These are phyloP conservation scores for Riparia riparia DNA, from an alignment of 2,113 vertebrate species.

Conservation along the genomic window DNA sequence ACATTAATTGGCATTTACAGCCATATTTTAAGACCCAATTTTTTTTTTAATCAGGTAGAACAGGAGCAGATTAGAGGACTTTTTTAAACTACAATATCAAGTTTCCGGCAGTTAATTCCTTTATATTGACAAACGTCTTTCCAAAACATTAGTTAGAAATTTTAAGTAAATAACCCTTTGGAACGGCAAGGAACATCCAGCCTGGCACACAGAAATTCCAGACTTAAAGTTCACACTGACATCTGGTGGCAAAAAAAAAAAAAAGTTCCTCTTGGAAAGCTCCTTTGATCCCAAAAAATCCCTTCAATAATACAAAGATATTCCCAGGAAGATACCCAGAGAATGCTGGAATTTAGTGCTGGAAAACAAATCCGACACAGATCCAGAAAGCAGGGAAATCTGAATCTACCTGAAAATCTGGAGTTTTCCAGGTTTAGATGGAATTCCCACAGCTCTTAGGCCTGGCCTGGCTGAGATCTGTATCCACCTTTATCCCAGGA, in stretches of 20 bases:
- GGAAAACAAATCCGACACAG: background rate
- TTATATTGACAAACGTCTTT: background rate
- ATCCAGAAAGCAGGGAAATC: background rate
- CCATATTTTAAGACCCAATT: fast-evolving
- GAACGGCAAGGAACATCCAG: background rate
- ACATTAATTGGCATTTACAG: background rate
- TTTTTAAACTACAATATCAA: background rate
- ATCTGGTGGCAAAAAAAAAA: background rate
- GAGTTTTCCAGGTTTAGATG: background rate
- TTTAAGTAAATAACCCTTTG: background rate
- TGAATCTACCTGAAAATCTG: background rate
- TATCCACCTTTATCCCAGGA: background rate
- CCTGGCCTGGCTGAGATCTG: background rate
- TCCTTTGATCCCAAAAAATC: background rate
- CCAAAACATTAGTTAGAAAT: background rate
- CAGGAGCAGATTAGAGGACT: background rate
- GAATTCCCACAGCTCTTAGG: background rate
- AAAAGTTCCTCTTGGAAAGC: background rate
- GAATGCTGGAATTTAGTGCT: no score
- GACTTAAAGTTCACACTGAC: background rate
- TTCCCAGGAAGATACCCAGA: background rate
- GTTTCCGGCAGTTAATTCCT: background rate
- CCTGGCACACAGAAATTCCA: background rate
- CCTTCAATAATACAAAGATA: background rate
- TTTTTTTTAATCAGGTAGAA: background rate